Evolutionary conservation across 2,113 vertebrate species (phyloP).

Genomic region (Columbina picui): DNA sequence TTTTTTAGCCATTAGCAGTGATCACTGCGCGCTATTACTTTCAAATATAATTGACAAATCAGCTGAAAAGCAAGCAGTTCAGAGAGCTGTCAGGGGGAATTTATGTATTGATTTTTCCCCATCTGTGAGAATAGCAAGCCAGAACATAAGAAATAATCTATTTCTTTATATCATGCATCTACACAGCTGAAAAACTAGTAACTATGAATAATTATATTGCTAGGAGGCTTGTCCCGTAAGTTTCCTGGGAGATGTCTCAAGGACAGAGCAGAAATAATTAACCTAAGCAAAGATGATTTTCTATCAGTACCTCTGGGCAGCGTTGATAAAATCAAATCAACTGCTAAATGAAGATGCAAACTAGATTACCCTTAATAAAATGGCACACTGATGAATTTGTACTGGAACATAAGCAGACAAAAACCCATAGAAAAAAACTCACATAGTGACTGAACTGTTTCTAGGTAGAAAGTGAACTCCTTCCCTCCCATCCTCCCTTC

Average conservation of each 20-base stretch:
- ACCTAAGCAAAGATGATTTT: neutral
- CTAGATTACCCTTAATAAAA: neutral
- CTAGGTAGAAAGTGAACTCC: neutral
- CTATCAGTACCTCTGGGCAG: neutral
- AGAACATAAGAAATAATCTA: neutral
- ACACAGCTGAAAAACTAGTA: constrained; percentile 3
- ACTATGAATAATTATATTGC: neutral
- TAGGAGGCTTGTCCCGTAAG: neutral
- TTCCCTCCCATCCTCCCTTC: neutral
- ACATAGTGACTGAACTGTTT: neutral
- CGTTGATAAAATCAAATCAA: constrained; percentile 17
- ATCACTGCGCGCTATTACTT: neutral
- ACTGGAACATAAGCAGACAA: neutral
- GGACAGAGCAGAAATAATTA: constrained; percentile 19
- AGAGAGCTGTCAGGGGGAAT: neutral
- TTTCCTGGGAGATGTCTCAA: neutral
- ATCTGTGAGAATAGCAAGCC: neutral
- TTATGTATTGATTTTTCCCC: neutral
- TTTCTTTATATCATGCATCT: neutral
- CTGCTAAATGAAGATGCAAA: neutral
- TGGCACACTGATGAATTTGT: neutral
- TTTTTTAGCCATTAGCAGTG: neutral
- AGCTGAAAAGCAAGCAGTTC: neutral
- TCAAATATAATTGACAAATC: neutral
- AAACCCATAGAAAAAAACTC: neutral